Percentiles rank a stretch among this genome's conserved stretches.
These are phyloP conservation scores for Diplodus sargus DNA, from an alignment of 2,797 vertebrate species.

Conservation along the genomic window DNA sequence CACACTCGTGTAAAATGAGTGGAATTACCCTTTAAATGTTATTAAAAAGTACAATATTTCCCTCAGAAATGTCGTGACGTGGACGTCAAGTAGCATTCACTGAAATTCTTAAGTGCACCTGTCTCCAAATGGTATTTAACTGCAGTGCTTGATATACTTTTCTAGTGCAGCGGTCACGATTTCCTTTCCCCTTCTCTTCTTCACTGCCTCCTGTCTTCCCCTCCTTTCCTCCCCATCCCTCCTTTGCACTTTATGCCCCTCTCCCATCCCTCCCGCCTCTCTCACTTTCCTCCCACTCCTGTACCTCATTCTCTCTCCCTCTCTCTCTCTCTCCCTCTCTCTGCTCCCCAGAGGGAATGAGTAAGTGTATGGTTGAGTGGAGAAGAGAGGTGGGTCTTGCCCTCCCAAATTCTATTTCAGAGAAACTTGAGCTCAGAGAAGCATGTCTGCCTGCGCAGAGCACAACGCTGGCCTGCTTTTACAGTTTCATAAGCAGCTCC, in stretches of 20 bases:
- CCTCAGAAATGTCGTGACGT: not conserved
- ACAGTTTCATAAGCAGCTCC: slow-evolving; percentile 66
- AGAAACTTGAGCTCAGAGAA: slow-evolving; percentile 76
- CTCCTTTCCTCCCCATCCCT: slow-evolving; percentile 49
- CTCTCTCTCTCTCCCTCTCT: slow-evolving; percentile 53
- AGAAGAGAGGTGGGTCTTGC: slow-evolving; percentile 81
- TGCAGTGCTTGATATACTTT: not conserved
- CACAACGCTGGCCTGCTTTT: slow-evolving; percentile 68
- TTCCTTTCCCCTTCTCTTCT: slow-evolving; percentile 13
- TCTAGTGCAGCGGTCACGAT: slow-evolving; percentile 7
- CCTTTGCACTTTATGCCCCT: slow-evolving; percentile 58
- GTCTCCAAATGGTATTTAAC: slow-evolving; percentile 30
- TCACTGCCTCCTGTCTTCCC: slow-evolving; percentile 33
- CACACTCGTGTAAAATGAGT: too few species aligned
- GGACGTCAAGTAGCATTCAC: not conserved
- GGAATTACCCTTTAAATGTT: not conserved
- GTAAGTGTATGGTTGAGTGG: slow-evolving; percentile 79
- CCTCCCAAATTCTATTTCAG: slow-evolving; percentile 83
- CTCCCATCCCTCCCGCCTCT: slow-evolving; percentile 45
- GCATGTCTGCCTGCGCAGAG: slow-evolving; percentile 73
- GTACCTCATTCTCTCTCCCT: slow-evolving; percentile 63
- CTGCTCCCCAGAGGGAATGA: slow-evolving; percentile 75
- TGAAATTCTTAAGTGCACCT: not conserved
- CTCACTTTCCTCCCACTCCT: slow-evolving; percentile 55
- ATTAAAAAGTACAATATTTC: slow-evolving; percentile 4